These are phyloP conservation scores for Cryptoprocta ferox DNA, from an alignment of 2,797 vertebrate genomes.

Conservation along the genomic window DNA sequence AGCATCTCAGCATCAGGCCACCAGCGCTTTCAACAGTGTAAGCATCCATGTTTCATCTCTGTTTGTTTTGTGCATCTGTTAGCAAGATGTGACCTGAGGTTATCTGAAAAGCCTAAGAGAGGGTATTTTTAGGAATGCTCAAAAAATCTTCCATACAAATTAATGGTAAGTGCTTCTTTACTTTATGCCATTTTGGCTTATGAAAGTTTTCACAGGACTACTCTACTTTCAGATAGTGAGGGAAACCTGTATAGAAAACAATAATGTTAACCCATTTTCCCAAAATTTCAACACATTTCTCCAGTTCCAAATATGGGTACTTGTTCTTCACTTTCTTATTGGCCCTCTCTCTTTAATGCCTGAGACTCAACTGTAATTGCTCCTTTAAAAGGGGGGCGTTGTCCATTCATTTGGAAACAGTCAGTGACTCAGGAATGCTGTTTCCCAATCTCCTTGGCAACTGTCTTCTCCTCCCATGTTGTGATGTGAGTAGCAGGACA, in stretches of 20 bases:
- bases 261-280: slow-evolving; percentile 26
- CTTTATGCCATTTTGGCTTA: not conserved
- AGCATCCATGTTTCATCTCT: not conserved
- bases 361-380: slow-evolving; percentile 9
- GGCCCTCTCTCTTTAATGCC: slow-evolving; percentile 14
- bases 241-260: slow-evolving; percentile 1
- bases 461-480: slow-evolving; percentile 69
- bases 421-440: slow-evolving; percentile 81
- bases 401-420: slow-evolving; percentile 73
- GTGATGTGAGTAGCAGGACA: slow-evolving; percentile 59
- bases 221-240: not conserved
- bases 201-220: not conserved
- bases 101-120: not conserved
- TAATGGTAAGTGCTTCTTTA: not conserved
- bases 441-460: slow-evolving; percentile 83
- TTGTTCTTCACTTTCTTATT: slow-evolving; percentile 44
- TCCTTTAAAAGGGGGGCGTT: slow-evolving; percentile 76
- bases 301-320: slow-evolving; percentile 29
- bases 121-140: not conserved
- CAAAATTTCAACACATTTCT: slow-evolving; percentile 50
- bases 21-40: not conserved
- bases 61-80: not conserved
- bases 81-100: not conserved
- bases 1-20: not conserved
- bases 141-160: not conserved